Evolutionary conservation across 2,888 invertebrate species (phyloP).

Genomic region (Cheilosia impressa): DNA sequence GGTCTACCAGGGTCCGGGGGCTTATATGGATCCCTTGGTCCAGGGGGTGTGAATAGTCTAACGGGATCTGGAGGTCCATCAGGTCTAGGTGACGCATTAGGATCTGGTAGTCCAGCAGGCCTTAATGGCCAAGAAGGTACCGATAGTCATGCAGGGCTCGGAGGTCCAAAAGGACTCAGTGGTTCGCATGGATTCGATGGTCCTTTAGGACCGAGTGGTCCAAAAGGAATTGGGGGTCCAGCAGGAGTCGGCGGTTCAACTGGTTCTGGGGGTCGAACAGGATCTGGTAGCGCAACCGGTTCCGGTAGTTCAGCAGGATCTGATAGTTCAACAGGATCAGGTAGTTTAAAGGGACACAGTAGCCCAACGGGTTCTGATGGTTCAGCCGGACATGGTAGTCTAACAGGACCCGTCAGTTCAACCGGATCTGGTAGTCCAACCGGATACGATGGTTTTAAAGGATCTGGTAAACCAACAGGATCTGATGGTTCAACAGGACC

Average conservation of each 20-base stretch:
- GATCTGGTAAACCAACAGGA: rapidly evolving
- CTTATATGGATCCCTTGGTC: neutral
- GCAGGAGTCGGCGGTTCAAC: neutral
- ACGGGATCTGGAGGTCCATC: neutral
- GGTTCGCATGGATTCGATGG: neutral
- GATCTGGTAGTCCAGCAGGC: neutral
- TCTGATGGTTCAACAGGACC: neutral
- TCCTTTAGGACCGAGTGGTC: neutral
- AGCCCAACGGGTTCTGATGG: neutral
- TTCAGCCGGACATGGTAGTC: neutral
- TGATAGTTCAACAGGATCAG: neutral
- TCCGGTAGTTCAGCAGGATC: neutral
- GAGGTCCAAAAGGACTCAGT: neutral
- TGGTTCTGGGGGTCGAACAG: neutral
- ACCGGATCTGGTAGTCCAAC: neutral
- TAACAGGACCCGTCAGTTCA: neutral
- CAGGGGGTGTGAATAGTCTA: neutral
- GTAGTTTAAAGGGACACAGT: neutral
- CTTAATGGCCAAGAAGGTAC: neutral
- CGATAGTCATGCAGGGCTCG: neutral
- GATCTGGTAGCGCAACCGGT: neutral
- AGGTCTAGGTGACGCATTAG: neutral
- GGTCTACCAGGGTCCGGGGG: no score
- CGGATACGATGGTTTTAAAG: neutral
- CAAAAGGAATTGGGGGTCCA: neutral